Conservation (phyloP, 2,113 vertebrate genomes). For the Aspiorhynchus laticeps region DNA sequence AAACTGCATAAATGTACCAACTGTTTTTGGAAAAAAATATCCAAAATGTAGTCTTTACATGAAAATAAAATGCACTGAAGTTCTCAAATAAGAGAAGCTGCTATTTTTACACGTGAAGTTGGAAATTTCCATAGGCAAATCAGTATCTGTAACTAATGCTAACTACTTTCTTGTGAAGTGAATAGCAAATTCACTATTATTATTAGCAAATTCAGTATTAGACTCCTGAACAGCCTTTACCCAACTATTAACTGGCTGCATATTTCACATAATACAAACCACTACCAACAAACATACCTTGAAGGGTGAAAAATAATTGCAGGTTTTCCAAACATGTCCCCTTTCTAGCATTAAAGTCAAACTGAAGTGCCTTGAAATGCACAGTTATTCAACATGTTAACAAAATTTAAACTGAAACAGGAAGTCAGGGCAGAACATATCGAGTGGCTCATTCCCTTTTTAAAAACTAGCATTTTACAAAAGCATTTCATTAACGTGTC, state of each 20-base stretch:
- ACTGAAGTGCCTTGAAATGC: background rate
- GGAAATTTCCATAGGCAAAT: constrained; percentile 54
- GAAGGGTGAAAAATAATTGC: background rate
- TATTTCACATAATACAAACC: background rate
- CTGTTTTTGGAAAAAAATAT: background rate
- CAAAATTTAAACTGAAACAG: background rate
- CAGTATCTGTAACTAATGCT: constrained; percentile 21
- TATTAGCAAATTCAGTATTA: background rate
- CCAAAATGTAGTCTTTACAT: constrained; percentile 34
- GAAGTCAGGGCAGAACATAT: background rate
- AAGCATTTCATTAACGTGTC: too few relatives aligned
- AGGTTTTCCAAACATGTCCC: background rate
- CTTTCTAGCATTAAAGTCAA: background rate
- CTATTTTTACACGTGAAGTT: constrained; percentile 25
- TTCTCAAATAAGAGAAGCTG: constrained; percentile 24
- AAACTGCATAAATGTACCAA: background rate
- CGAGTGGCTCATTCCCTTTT: background rate
- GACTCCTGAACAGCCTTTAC: background rate
- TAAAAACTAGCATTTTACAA: background rate
- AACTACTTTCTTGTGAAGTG: background rate
- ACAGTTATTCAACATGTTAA: background rate
- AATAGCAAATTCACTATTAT: constrained; percentile 12
- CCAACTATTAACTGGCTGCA: background rate
- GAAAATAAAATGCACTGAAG: background rate
- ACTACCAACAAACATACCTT: background rate